Evolutionary conservation across 2,797 vertebrate species (phyloP), one percentile per base, ranked within the genome.

Genomic region (Cuculus canorus): DNA sequence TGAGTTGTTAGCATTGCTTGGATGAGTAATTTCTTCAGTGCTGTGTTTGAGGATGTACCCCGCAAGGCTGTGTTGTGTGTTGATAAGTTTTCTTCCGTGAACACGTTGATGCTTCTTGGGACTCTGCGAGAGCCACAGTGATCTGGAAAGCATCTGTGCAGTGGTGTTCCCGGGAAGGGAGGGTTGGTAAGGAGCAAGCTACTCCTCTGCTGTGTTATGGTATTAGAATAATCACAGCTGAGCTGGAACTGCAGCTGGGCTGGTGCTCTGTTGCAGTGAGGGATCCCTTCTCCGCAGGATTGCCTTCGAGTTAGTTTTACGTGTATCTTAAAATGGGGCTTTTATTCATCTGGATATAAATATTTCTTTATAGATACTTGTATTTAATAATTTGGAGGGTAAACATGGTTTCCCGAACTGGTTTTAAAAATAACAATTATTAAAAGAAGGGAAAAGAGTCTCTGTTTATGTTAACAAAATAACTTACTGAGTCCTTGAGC

Each of bases 401-500:
- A 78, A 45, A 39, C 45, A 2, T 22, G 60, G 22, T 56, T 61
- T 82, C 71, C 33, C 35, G 21, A 72, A 56, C 3, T 9, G 35
- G 7, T 57, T 78, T 88, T 71, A 7, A 13, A 82, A 86, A 54
- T 14, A 10, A 25, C 21, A 54, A 63, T 79, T 13, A 3, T 85
- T 92, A 45, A 77, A 84, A 87, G 25, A 50, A 81, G 57, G 79
- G 22, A 77, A 86, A 70, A 3, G 10, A 39, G 61, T 70, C 22
- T 89, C 65, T 77, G n/a, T 75, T 82, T 77, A 32, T 47, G 73
- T 82, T 90, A 90, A 93, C 60, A 86, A 71, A 90, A 75, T 54
- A 71, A 84, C 81, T 80, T 63, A 39, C 48, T 64, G 84, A 72
- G 92, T 81, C 83, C 33, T 16, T 24, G 43, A 79, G 32, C 69